A percentile compares a stretch with the other conserved stretches of the same genome.
phyloP scores from a whole-genome alignment of 2,113 vertebrate species.

The Tachuris rubrigastra region DNA sequence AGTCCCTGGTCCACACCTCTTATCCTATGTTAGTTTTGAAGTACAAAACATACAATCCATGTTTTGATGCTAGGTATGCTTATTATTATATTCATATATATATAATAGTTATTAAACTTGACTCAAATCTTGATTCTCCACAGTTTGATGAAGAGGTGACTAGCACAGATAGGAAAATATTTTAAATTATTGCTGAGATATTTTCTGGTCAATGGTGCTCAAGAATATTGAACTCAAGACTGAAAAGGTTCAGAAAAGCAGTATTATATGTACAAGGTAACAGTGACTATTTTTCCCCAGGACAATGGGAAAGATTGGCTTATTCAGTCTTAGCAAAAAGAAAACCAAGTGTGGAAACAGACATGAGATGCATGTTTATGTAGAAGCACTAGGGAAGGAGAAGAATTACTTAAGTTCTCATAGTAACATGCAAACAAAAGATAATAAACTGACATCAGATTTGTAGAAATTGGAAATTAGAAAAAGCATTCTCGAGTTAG shows the following conservation, averaged over 20 bases:
- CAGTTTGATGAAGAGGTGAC: background rate
- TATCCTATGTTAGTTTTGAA: background rate
- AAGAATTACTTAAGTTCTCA: background rate
- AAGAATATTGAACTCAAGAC: background rate
- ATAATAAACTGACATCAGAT: background rate
- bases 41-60: background rate
- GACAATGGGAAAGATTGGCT: background rate
- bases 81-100: too few species aligned
- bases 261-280: background rate
- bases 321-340: background rate
- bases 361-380: background rate
- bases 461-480: background rate
- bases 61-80: background rate
- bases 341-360: background rate
- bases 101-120: background rate
- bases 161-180: background rate
- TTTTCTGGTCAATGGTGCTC: background rate
- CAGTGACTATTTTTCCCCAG: background rate
- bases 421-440: background rate
- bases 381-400: background rate
- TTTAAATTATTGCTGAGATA: background rate
- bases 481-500: background rate
- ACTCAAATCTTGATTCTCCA: background rate
- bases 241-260: background rate
- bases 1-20: background rate